Base-by-base conservation (phyloP, 2,113 vertebrate species). In the Varanus komodoensis region DNA sequence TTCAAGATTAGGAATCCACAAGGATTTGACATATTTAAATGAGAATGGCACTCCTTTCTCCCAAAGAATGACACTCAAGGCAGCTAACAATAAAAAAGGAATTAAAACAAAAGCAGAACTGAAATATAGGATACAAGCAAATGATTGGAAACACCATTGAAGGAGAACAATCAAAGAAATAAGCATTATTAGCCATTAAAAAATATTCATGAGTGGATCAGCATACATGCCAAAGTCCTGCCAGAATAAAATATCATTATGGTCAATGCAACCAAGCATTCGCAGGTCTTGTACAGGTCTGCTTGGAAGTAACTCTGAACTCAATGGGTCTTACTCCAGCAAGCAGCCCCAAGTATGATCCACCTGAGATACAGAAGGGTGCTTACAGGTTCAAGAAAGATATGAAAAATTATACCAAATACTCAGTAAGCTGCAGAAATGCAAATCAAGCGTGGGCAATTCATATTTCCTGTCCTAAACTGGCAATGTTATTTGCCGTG, bases 401-500 rank as follows among this genome's bases (percentile, higher is more conserved):
- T 21, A 73, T 88, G 92, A 93, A 93, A 64, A 81, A 54, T 75
- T 86, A 91, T 68, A 38, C 88, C 94, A 94, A 95, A 92, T 92
- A 92, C 75, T 74, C 34, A 89, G 85, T 57, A 94, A 95, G 94
- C 89, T 71, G n/a, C 38, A 64, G 48, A 95, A 95, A 93, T 93
- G 81, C 61, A 32, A 81, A 69, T 23, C 9, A 48, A 67, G 29
- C 0, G 75, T 71, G 87, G 88, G 50, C 54, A 78, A 17, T 90
- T 95, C 95, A 93, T 94, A 95, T 95, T 95, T 89, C 61, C 85
- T 88, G 86, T 74, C 87, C 83, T 91, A 92, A 95, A 93, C 94
- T 85, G 3, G 48, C 44, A 75, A 74, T 94, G 71, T 74, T 87
- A 15, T 57, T 61, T 89, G 50, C 91, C 90, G 89, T 73, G n/a